phyloP scores from a whole-genome alignment of 2,797 vertebrate species.

The Nannoperca australis region DNA sequence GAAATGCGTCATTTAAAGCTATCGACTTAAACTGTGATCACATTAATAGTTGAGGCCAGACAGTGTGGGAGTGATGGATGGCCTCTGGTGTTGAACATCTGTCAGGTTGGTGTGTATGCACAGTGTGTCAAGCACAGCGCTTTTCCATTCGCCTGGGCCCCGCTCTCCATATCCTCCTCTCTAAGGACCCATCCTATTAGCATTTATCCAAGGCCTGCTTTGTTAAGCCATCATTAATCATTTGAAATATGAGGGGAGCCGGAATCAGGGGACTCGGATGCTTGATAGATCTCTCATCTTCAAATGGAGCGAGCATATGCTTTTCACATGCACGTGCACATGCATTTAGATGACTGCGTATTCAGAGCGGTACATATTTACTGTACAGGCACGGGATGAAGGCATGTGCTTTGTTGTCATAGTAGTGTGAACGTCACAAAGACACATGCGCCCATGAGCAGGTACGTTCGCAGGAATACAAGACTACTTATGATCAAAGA shows the following conservation, averaged over 20 bases:
- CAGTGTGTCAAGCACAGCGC: slow-evolving; percentile 65
- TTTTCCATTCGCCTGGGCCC: slow-evolving; percentile 66
- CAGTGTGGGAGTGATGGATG: slow-evolving; percentile 79
- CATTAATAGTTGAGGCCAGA: slow-evolving; percentile 74
- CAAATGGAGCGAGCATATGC: slow-evolving; percentile 72
- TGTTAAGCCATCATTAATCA: slow-evolving; percentile 86
- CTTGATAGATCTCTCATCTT: slow-evolving; percentile 79
- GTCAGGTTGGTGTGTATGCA: slow-evolving; percentile 81
- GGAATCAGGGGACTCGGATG: slow-evolving; percentile 64
- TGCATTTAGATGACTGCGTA: slow-evolving; percentile 3
- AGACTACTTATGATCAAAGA: slow-evolving; percentile 32
- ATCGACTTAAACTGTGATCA: slow-evolving; percentile 75
- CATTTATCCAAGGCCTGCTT: slow-evolving; percentile 83
- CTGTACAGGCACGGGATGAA: slow-evolving; percentile 11
- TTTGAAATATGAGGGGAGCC: slow-evolving; percentile 81
- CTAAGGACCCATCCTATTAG: slow-evolving; percentile 83
- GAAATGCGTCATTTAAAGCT: slow-evolving; percentile 64
- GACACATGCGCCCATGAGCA: neutral
- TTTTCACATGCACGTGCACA: slow-evolving; percentile 42
- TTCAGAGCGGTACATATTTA: slow-evolving; percentile 7
- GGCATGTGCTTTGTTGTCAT: slow-evolving; percentile 5
- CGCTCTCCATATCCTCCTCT: slow-evolving; percentile 76
- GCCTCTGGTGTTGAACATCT: slow-evolving; percentile 77
- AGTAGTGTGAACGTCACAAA: neutral
- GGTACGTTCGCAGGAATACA: neutral